Base-by-base conservation (phyloP, 2,888 invertebrate species). In the Drosophila ezoana region DNA sequence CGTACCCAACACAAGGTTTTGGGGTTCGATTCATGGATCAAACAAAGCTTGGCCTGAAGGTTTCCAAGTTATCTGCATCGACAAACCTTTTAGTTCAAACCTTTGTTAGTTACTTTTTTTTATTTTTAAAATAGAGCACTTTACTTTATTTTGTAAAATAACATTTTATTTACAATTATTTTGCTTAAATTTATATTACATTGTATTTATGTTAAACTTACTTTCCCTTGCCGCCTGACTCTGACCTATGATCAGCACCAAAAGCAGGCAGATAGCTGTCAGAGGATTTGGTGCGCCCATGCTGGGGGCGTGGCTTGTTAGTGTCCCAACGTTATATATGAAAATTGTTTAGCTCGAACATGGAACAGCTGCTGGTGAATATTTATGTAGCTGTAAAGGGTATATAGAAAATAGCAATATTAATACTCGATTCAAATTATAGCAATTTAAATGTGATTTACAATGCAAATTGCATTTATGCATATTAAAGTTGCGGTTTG, bases 211-310 rank as follows among this genome's bases (percentile, higher is more conserved):
- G 2, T 32, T 8, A 1, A 18, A 83, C 87, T 81, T 67, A 90
- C 90, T 90, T 73, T 90, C 72, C 47, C 84, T 72, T 5, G 74
- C 84, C 11, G 87, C 90, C 53, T 74, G 67, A 37, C 54, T 51
- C 20, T 70, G 62, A 9, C 73, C 74, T 60, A 79, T 37, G 16
- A 82, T 33, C 37, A 86, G 60, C 32, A 56, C 44, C 14, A 90
- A 54, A 4, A 86, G 67, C 56, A 88, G 60, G 67, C 68, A 48
- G 5, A 70, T 3, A 33, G 62, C 73, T 56, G 63, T 14, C 48
- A 48, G 9, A 18, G 40, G 16, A 28, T 61, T 73, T 8, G 57
- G 5, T 18, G 28, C 43, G 61, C 83, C 87, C 88, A 88, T 88
- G 6, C 1, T 75, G 88, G 83, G 88, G 83, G 74, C 77, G 35